Base-by-base conservation (phyloP, 2,888 invertebrate species). In the Exocentrus adspersus region DNA sequence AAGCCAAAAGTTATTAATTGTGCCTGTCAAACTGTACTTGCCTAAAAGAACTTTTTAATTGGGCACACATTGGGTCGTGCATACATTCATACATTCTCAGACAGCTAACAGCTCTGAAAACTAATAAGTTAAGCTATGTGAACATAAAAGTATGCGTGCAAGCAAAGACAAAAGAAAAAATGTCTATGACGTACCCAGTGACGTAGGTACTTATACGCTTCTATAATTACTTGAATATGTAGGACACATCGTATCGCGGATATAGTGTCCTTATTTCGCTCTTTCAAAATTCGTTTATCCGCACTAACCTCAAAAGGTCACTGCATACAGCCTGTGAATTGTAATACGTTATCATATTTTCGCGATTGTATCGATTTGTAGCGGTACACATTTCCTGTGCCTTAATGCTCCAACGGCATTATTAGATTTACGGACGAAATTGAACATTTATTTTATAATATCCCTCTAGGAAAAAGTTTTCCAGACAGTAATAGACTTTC, bases 311-410 rank as follows among this genome's bases (percentile, higher is more conserved):
- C 21, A 54, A 42, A 54, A 21, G 54, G 24, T 12, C 54, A 54
- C 32, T 16, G 54, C 54, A 21, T 53, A 54, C 54, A 53, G 43
- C 46, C 30, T 5, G 52, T 42, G 61, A 61, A 61, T 61, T 46
- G 21, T 61, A 61, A 61, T 61, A 54, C 46, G 52, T 32, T 46
- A 52, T 60, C 42, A 60, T 61, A 61, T 61, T 61, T 61, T 61
- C 41, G 61, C 54, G 45, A 53, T 50, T 45, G 32, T 61, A 61
- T 61, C 54, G 61, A 54, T 61, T 60, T 54, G 24, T 30, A 42
- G 20, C 42, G 14, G 21, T 28, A 60, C 52, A 52, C 30, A 45
- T 52, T 60, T 52, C 60, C 45, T 45, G 45, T 28, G 56, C 45
- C 21, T 54, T 24, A 21, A 10, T 54, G 54, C 54, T 45, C 17